Evolutionary conservation across 2,888 invertebrate genomes (phyloP).

Genomic region (Corbicula japonica): DNA sequence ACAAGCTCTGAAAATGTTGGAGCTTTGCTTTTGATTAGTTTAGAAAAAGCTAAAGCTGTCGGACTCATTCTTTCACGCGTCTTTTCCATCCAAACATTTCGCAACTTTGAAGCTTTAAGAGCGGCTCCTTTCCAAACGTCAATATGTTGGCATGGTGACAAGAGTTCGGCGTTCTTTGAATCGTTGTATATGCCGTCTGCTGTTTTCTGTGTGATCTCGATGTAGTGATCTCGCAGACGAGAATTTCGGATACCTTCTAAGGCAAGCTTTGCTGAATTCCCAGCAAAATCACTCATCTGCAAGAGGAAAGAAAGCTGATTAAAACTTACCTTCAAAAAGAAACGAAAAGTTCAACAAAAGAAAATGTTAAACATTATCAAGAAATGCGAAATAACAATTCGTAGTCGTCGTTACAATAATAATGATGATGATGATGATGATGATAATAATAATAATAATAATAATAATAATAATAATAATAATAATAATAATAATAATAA

Average conservation of each 20-base stretch:
- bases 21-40: conserved; percentile 41
- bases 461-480: too few relatives aligned
- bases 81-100: conserved; percentile 30
- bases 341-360: too few relatives aligned
- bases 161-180: conserved; percentile 34
- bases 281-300: conserved; percentile 47
- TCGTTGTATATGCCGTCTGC: conserved; percentile 27
- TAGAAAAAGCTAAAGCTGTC: conserved; percentile 45
- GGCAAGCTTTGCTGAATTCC: conserved; percentile 48
- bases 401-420: too few relatives aligned
- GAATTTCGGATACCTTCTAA: conserved; percentile 44
- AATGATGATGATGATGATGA: too few relatives aligned
- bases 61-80: conserved; percentile 38
- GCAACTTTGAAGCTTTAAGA: conserved; percentile 33
- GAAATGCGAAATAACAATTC: too few relatives aligned
- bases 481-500: too few relatives aligned
- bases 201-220: conserved; percentile 29
- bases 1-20: conserved; percentile 38
- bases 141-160: conserved; percentile 44
- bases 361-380: too few relatives aligned
- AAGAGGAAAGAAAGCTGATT: neutral
- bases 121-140: conserved; percentile 46
- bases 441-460: too few relatives aligned
- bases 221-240: conserved; percentile 38
- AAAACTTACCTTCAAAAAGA: too few relatives aligned